These are phyloP conservation scores for Orthonychiurus folsomi DNA, from an alignment of 2,888 invertebrate genomes.

Conservation along the genomic window DNA sequence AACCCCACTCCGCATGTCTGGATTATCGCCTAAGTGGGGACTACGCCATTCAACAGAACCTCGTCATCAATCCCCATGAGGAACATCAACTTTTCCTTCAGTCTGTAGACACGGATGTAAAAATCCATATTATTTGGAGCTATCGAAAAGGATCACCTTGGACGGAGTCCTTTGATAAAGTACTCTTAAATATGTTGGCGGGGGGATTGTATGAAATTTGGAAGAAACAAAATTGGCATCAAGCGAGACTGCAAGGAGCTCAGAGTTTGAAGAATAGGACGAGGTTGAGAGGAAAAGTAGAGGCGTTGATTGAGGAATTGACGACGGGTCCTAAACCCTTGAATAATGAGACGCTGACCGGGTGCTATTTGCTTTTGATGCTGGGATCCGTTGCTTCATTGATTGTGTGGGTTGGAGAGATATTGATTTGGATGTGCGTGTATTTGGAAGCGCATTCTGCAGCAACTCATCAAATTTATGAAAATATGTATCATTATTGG, in stretches of 20 bases:
- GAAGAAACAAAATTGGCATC: slow-evolving; percentile 1
- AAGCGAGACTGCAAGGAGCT: neutral
- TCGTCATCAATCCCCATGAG: slow-evolving; percentile 5
- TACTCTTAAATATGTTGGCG: neutral
- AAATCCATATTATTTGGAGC: slow-evolving; percentile 9
- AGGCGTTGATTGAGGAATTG: neutral
- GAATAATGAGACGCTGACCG: neutral
- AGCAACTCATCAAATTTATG: too few species aligned
- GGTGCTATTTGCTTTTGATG: neutral
- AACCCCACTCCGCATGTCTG: neutral
- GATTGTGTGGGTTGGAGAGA: neutral
- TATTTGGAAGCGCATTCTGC: neutral
- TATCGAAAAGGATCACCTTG: slow-evolving; percentile 12
- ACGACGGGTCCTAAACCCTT: neutral
- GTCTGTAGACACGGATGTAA: slow-evolving; percentile 10
- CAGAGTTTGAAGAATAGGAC: neutral
- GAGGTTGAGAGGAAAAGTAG: neutral
- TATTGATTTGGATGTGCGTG: neutral
- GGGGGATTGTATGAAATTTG: slow-evolving; percentile 11
- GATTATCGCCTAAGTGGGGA: slow-evolving; percentile 11
- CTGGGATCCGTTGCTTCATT: neutral
- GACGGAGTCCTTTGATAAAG: slow-evolving; percentile 11
- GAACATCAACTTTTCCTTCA: slow-evolving; percentile 5
- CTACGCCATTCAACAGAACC: slow-evolving; percentile 1
- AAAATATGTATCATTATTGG: too few species aligned